Base-by-base conservation (phyloP, 2,888 invertebrate genomes). In the Habrosyne pyritoides region DNA sequence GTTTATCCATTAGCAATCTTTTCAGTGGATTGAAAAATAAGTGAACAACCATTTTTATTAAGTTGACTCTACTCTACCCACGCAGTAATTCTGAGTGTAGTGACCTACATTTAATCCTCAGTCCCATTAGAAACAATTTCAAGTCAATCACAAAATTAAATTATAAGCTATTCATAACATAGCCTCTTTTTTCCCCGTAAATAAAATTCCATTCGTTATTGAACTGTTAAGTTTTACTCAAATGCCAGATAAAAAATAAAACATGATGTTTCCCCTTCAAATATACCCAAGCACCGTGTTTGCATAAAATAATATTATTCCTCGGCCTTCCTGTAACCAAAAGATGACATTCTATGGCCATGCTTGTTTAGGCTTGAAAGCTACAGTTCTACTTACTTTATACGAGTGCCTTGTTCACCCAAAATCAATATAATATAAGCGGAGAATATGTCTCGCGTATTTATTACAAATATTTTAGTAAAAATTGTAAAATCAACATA, bases 311-410 rank as follows among this genome's bases (percentile, higher is more conserved):
- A 42, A 42, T 5, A 42, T 42, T 42, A 18, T 42, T 42, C 7
- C 42, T 7, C 14, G n/a, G 18, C 18, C 42, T 42, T 18, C 42
- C 42, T 42, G 42, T 18, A 18, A 18, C 42, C 42, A 42, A 42
- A 42, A 42, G 42, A 42, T 42, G 42, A 42, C 42, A 42, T 42
- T 42, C 42, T 42, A 18, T 8, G 18, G 42, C 42, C 42, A 18
- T 42, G 42, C 42, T 42, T 42, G 42, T 42, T 42, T 42, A 42
- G 42, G 42, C 7, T 42, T 42, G n/a, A 18, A 42, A 42, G 42
- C 42, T 18, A 42, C 42, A 42, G 18, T 18, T 42, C 0, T 6
- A 42, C 42, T 42, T 42, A 42, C 42, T 42, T 42, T 6, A 42
- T 18, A 18, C 12, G 7, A 12, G 33, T 10, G 10, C 12, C 33